Base-by-base conservation (phyloP, 2,888 invertebrate species). In the Morpho deidamia region DNA sequence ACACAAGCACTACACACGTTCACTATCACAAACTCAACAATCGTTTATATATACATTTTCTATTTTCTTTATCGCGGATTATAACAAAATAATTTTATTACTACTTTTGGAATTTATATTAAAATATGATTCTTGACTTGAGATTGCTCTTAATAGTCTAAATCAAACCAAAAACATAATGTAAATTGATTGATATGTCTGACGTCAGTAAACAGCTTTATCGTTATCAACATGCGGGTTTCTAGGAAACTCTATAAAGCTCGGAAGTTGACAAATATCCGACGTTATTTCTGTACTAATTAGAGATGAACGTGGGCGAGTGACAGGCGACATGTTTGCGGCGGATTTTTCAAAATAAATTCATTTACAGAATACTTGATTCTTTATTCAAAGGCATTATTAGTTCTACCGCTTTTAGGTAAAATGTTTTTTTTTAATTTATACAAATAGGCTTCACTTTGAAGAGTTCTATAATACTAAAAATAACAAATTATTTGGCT, bases 181-280 rank as follows among this genome's bases (percentile, higher is more conserved):
- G n/a, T 42, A 11, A 14, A 23, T 34, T 37, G 43, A 38, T 43
- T 47, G 39, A 41, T 40, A 35, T 42, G 48, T 49, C 51, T 44
- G n/a, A n/a, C 48, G 47, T 49, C 43, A 47, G 44, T 49, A 45
- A 38, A 8, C 8, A 45, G 40, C 51, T 42, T 53, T 46, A 42
- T 66, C 69, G 66, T 69, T 67, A 69, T 69, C 69, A 67, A 68
- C 72, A 68, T 14, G 41, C 35, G 14, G 11, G 63, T 62, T 80
- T 83, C 81, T 81, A 83, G 84, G 81, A 85, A 83, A 83, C 81
- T 79, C 77, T 76, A 71, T 78, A 74, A 77, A 77, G 80, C 74
- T 85, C 76, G 83, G 86, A 87, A 88, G 86, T 88, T 88, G 88
- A 89, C 88, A 88, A 88, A 89, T 88, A 78, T 78, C 70, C 68